phyloP scores from a whole-genome alignment of 2,797 vertebrate genomes.

The Menidia menidia region DNA sequence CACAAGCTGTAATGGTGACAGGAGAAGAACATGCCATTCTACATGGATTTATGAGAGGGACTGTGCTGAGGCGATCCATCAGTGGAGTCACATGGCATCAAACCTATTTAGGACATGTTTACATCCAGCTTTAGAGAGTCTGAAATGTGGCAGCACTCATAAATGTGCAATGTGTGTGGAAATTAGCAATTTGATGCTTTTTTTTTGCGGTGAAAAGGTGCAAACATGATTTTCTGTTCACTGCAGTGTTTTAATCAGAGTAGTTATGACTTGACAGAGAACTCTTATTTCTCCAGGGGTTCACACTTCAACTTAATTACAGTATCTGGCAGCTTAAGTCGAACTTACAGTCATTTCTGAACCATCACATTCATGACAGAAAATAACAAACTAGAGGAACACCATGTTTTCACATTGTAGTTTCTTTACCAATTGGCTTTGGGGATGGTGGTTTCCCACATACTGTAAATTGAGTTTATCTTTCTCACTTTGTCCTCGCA shows the following conservation, averaged over 20 bases:
- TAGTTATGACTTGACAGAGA: conserved; percentile 70
- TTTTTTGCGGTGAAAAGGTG: conserved; percentile 15
- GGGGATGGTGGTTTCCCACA: conserved; percentile 63
- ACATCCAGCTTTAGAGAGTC: conserved; percentile 35
- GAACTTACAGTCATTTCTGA: conserved; percentile 63
- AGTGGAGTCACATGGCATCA: conserved; percentile 56
- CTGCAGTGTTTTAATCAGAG: conserved; percentile 68
- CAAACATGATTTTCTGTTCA: conserved; percentile 56
- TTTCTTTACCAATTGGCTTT: conserved; percentile 64
- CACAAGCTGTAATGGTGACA: conserved; percentile 78
- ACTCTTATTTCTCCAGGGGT: conserved; percentile 59
- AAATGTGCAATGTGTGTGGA: conserved; percentile 35
- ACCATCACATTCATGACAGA: conserved; percentile 68
- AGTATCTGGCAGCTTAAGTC: conserved; percentile 66
- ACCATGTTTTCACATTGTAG: conserved; percentile 61
- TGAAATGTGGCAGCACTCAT: conserved; percentile 23
- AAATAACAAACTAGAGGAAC: conserved; percentile 73
- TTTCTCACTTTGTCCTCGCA: conserved; percentile 56
- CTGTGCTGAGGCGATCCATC: conserved; percentile 69
- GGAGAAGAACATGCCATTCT: conserved; percentile 74
- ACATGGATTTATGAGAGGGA: conserved; percentile 74
- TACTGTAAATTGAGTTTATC: conserved; percentile 68
- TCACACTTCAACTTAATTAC: conserved; percentile 66
- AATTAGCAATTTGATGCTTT: conserved; percentile 52
- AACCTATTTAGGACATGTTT: conserved; percentile 52